Percentiles rank a stretch among this genome's conserved stretches.
phyloP scores from a whole-genome alignment of 2,888 invertebrate species.

The Marronus borbonicus region DNA sequence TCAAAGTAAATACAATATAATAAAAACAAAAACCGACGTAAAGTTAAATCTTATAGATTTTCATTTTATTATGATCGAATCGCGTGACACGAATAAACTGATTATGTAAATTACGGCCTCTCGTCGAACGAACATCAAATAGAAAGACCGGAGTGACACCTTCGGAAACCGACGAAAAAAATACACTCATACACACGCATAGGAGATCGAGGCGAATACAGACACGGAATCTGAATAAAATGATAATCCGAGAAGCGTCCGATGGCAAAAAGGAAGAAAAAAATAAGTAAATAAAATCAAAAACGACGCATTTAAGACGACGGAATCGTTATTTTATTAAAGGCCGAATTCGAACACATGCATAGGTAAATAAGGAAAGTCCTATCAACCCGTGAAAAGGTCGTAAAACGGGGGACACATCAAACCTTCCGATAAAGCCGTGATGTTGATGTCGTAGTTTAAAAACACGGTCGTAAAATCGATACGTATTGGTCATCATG shows the following conservation, averaged over 20 bases:
- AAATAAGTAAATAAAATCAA: too few relatives aligned
- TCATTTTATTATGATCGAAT: constrained; percentile 1
- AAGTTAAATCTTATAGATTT: neutral
- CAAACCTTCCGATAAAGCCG: constrained; percentile 1
- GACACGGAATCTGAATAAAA: constrained; percentile 7
- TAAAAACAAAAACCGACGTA: too few relatives aligned
- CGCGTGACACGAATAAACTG: constrained; percentile 10
- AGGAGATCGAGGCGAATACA: neutral
- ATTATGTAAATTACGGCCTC: constrained; percentile 3
- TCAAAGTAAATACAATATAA: too few relatives aligned
- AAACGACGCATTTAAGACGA: too few relatives aligned
- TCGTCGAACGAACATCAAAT: neutral
- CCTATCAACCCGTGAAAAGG: neutral
- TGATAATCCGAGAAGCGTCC: neutral
- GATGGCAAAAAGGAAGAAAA: neutral
- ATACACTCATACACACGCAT: neutral
- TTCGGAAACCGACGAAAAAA: neutral
- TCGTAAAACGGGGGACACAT: constrained; percentile 14
- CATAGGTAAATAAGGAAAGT: neutral
- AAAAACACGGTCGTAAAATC: constrained; percentile 9
- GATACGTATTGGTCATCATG: too few relatives aligned
- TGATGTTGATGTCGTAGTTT: neutral
- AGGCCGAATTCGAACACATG: neutral
- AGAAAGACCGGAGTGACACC: neutral
- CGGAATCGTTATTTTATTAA: neutral